phyloP scores from a whole-genome alignment of 2,113 vertebrate genomes.

The Triplophysa dalaica region DNA sequence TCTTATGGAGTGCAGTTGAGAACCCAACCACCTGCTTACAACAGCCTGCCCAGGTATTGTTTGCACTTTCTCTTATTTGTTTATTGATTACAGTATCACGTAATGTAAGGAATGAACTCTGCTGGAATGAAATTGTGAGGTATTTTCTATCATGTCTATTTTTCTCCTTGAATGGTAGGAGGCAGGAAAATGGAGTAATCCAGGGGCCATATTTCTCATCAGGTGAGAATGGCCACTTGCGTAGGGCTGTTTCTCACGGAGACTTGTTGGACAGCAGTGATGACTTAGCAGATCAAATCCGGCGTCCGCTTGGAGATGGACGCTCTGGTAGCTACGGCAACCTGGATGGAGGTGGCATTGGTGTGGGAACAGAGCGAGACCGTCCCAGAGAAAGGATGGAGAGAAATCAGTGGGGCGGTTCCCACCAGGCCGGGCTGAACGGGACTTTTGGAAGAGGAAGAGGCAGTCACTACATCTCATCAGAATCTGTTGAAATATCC shows the following conservation, averaged over 20 bases:
- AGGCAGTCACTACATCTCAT: neutral
- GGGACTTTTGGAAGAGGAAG: slow-evolving; percentile 53
- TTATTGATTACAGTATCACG: too few relatives aligned
- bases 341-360: slow-evolving; percentile 57
- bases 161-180: slow-evolving; percentile 23
- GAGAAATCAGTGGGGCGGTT: slow-evolving; percentile 49
- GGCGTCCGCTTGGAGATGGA: slow-evolving; percentile 74
- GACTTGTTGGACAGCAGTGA: slow-evolving; percentile 73
- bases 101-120: too few relatives aligned
- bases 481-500: slow-evolving; percentile 6
- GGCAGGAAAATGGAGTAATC: slow-evolving; percentile 50
- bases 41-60: slow-evolving; percentile 57
- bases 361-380: slow-evolving; percentile 54
- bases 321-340: slow-evolving; percentile 70
- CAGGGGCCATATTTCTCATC: slow-evolving; percentile 38
- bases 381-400: slow-evolving; percentile 12
- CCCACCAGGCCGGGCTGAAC: slow-evolving; percentile 52
- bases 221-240: slow-evolving; percentile 65
- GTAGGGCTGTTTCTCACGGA: slow-evolving; percentile 84
- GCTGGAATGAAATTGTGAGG: too few relatives aligned
- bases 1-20: slow-evolving; percentile 85
- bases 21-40: slow-evolving; percentile 69
- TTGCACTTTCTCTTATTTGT: neutral
- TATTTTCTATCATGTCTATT: neutral
- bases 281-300: slow-evolving; percentile 56